Base-by-base conservation (phyloP, 1,140 invertebrate genomes). In the Heliconius hermathena region DNA sequence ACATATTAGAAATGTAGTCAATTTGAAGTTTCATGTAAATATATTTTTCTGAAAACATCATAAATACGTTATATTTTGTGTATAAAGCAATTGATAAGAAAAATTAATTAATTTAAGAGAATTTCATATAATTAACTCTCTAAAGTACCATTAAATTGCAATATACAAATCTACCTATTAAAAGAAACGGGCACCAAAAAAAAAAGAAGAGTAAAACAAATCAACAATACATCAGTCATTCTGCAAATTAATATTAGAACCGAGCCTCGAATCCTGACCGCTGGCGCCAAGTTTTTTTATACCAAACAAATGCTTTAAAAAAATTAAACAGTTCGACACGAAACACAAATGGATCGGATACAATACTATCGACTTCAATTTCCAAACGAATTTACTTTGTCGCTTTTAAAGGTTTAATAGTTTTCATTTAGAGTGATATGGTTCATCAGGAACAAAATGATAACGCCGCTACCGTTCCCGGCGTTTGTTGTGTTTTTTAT, bases 381-480 rank as follows among this genome's bases (percentile, higher is more conserved):
- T 76, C 80, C 79, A 77, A 84, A 88, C 84, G 76, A 78, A 85
- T 82, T 81, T 78, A 85, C 85, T 87, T 82, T 87, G 75, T 85
- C 85, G 76, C 82, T 88, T 89, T 87, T 88, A 82, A 77, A 82
- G 85, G 82, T 85, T 85, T 91, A 94, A 94, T 91, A 93, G 91
- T 90, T 90, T 92, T 92, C 90, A 89, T 93, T 91, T 83, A 92
- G 85, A 89, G 82, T 88, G 89, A 87, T 85, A 93, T 91, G 92
- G 82, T 86, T 88, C 85, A 89, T 90, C 84, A 82, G 46, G 73
- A 88, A 92, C 87, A 91, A 16, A 91, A 93, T 85, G 82, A 87
- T 87, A 85, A 88, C 79, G 86, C 91, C 33, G 91, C 91, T 93
- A 94, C 91, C 87, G 91, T 90, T 91, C 84, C 83, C 82, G 85